These are phyloP conservation scores for Odontophorus gujanensis DNA, from an alignment of 2,113 vertebrate species.

Conservation along the genomic window DNA sequence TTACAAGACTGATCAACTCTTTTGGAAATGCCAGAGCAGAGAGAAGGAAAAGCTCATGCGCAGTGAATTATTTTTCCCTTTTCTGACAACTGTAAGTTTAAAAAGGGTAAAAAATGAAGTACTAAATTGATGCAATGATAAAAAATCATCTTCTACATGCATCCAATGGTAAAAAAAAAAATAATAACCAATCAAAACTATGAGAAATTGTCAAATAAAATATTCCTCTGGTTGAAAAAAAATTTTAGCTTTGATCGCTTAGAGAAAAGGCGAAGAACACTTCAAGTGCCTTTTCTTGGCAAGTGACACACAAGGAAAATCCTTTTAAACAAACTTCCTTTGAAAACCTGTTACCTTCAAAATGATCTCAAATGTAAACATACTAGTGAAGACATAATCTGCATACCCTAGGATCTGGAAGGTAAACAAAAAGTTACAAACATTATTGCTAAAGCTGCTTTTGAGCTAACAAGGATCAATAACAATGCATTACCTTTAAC, in stretches of 20 bases:
- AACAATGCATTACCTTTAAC: slow-evolving; percentile 94
- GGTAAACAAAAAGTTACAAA: slow-evolving; percentile 89
- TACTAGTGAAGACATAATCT: slow-evolving; percentile 99
- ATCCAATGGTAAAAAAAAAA: slow-evolving; percentile 72
- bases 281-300: slow-evolving; percentile 86
- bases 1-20: slow-evolving; percentile 47
- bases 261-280: slow-evolving; percentile 83
- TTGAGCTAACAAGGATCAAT: slow-evolving; percentile 70
- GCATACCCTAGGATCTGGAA: slow-evolving; percentile 99
- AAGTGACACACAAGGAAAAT: slow-evolving; percentile 89
- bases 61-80: slow-evolving; percentile 54
- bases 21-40: slow-evolving; percentile 66
- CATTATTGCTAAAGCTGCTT: slow-evolving; percentile 85
- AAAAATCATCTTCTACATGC: slow-evolving; percentile 75
- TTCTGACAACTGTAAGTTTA: slow-evolving; percentile 57
- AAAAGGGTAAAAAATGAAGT: slow-evolving; percentile 71
- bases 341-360: slow-evolving; percentile 94
- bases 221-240: slow-evolving; percentile 60
- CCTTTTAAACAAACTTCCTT: slow-evolving; percentile 84
- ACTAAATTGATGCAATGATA: slow-evolving; percentile 57
- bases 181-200: slow-evolving; percentile 79
- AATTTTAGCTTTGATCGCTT: slow-evolving; percentile 71
- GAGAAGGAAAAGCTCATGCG: slow-evolving; percentile 74
- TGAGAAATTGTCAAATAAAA: slow-evolving; percentile 78
- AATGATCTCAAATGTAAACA: slow-evolving; percentile 99